These are phyloP conservation scores for Archivesica marissinica DNA, from an alignment of 1,140 invertebrate species.

Conservation along the genomic window DNA sequence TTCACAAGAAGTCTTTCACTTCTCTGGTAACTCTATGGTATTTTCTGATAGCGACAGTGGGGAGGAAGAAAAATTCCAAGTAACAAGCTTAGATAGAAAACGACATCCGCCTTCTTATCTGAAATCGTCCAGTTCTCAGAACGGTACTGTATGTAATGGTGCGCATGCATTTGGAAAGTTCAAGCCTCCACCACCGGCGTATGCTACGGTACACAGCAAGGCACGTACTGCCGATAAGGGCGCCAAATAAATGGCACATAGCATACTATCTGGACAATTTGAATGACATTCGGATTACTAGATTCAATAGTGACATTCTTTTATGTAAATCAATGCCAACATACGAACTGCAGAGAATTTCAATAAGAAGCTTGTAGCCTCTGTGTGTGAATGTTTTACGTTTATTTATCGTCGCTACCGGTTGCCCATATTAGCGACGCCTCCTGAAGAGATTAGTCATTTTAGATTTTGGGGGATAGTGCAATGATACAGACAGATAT, in stretches of 20 bases:
- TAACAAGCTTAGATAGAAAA: constrained; percentile 17
- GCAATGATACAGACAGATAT: too few species aligned
- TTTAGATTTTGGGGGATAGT: too few species aligned
- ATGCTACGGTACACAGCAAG: not conserved
- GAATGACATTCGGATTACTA: too few species aligned
- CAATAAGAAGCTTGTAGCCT: too few species aligned
- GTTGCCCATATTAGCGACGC: too few species aligned
- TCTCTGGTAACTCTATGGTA: not conserved
- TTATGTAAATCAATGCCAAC: too few species aligned
- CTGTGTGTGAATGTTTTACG: too few species aligned
- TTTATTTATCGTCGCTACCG: too few species aligned
- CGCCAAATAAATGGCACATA: not conserved
- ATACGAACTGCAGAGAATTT: too few species aligned
- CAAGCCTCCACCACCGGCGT: constrained; percentile 1
- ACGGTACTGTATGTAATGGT: not conserved
- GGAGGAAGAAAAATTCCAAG: constrained; percentile 9
- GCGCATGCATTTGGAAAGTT: not conserved
- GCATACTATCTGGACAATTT: not conserved
- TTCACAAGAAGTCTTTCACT: not conserved
- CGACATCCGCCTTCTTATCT: not conserved
- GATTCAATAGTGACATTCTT: too few species aligned
- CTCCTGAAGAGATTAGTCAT: too few species aligned
- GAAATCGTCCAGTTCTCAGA: not conserved
- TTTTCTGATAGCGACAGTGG: constrained; percentile 25
- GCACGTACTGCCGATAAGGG: not conserved